A percentile compares a stretch with the other conserved stretches of the same genome.
Evolutionary conservation across 2,113 vertebrate genomes (phyloP).

Genomic region (Sturnus vulgaris): DNA sequence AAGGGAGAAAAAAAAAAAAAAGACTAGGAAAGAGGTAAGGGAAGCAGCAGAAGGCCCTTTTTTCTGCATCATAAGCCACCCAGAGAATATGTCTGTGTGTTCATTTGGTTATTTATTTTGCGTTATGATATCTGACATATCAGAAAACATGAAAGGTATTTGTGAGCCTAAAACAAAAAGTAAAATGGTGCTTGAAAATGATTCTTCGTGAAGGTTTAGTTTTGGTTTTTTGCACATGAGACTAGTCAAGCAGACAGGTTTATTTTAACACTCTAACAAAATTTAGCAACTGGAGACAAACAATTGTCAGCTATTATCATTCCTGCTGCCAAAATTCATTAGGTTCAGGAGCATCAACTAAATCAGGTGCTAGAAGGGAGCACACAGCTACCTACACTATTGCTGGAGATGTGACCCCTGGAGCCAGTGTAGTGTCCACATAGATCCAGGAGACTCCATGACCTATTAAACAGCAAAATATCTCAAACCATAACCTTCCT

Average conservation of each 20-base stretch:
- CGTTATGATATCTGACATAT: slow-evolving; percentile 23
- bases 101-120: slow-evolving; percentile 22
- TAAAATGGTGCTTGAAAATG: slow-evolving; percentile 30
- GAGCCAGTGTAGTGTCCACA: not conserved
- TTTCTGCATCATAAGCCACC: not conserved
- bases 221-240: slow-evolving; percentile 41
- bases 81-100: not conserved
- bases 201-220: slow-evolving; percentile 54
- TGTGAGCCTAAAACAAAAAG: not conserved
- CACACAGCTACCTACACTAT: not conserved
- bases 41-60: not conserved
- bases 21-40: not conserved
- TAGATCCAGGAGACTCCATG: not conserved
- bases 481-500: not conserved
- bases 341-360: slow-evolving; percentile 13
- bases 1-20: not conserved
- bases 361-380: not conserved
- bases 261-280: slow-evolving; percentile 46
- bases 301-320: slow-evolving; percentile 35
- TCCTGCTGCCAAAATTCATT: slow-evolving; percentile 17
- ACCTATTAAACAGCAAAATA: not conserved
- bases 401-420: not conserved
- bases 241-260: slow-evolving; percentile 50
- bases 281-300: slow-evolving; percentile 37
- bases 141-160: not conserved